Base-by-base conservation (phyloP, 2,113 vertebrate genomes). In the Oncorhynchus keta region DNA sequence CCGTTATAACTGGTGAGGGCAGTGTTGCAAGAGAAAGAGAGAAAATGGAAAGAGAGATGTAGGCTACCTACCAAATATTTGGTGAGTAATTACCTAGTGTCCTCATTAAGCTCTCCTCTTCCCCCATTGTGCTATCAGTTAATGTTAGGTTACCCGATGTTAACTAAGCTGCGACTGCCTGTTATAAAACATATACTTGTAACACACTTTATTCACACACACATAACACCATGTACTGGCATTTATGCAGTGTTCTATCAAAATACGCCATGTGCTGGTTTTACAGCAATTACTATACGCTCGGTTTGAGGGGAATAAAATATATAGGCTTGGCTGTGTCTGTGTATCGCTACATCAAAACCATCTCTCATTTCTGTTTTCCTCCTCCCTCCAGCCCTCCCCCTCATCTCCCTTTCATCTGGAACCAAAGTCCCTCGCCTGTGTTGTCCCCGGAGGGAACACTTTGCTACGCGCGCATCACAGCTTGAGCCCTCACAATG, bases 391-490 rank as follows among this genome's bases (percentile, higher is more conserved):
- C 59, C 64, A 77, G 20, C 49, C 18, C 28, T 59, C 48, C 30
- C 45, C 32, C 70, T 73, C 79, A 88, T 86, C 85, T 86, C 83
- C 74, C 79, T 88, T 91, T 89, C 88, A 89, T 92, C 87, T 90
- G 91, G 88, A 93, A 91, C 89, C 89, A 86, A 89, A 85, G 90
- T 91, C 88, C 90, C 86, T 83, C 81, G 76, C 83, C 87, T 84
- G 82, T 81, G 72, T 82, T 35, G 79, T 89, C 87, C 89, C 87
- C 74, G 32, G 83, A 85, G 90, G 92, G 82, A 87, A 88, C 86
- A 90, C 83, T 91, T 88, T 90, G 85, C 85, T 86, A 81, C 73
- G 84, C 69, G 80, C 83, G 75, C 84, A 84, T 87, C 83, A 82
- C 87, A 89, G 89, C 87, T 85, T 87, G 84, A 85, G 81, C 79